These are phyloP conservation scores for Enteromius anoplus DNA, from an alignment of 2,797 vertebrate genomes.

Conservation along the genomic window DNA sequence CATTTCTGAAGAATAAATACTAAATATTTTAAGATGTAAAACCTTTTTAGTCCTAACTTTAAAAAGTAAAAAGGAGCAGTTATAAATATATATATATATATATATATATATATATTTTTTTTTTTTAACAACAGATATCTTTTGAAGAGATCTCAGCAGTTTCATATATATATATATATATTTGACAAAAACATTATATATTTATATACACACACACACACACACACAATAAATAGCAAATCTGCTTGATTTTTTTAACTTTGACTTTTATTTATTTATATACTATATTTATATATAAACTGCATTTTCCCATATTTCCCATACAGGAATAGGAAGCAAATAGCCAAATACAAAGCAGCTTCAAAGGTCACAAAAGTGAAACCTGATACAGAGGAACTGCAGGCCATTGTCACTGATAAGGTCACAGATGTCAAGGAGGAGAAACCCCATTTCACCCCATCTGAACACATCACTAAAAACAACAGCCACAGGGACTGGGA, in stretches of 20 bases:
- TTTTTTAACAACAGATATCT: not conserved
- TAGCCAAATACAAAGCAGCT: slow-evolving; percentile 63
- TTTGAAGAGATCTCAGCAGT: not conserved
- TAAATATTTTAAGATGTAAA: too few relatives aligned
- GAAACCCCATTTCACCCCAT: slow-evolving; percentile 1
- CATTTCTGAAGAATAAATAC: not conserved
- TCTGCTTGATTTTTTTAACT: not conserved
- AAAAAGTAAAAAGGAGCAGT: too few relatives aligned
- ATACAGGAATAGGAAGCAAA: slow-evolving; percentile 82
- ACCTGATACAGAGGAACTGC: slow-evolving; percentile 62
- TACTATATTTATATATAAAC: too few relatives aligned
- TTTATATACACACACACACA: too few relatives aligned
- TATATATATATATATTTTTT: too few relatives aligned
- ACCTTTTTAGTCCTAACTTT: too few relatives aligned
- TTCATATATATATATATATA: not conserved
- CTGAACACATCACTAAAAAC: not conserved
- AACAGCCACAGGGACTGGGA: slow-evolving; percentile 13
- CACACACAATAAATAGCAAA: not conserved
- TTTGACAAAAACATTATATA: too few relatives aligned
- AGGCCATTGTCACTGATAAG: slow-evolving; percentile 20
- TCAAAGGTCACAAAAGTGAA: slow-evolving; percentile 46
- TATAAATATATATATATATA: too few relatives aligned
- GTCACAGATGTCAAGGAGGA: slow-evolving; percentile 35
- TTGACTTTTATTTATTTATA: not conserved
- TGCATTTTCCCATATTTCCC: not conserved